A percentile compares a stretch with the other conserved stretches of the same genome.
phyloP scores from a whole-genome alignment of 2,113 vertebrate genomes.

The Campylomormyrus tamandua region DNA sequence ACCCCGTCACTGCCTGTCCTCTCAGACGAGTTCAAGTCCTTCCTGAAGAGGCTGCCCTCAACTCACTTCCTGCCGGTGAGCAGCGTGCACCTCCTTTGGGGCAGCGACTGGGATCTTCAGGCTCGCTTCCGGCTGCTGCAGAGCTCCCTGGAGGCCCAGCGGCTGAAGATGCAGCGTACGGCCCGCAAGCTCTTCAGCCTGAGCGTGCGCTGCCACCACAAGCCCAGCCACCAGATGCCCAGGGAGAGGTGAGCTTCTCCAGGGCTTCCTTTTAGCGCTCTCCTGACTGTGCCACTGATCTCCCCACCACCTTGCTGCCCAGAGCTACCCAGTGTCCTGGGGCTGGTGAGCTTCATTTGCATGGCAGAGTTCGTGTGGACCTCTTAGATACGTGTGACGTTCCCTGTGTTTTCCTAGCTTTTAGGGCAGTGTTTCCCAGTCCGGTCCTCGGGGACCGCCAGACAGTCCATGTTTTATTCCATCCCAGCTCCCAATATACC shows the following conservation, averaged over 20 bases:
- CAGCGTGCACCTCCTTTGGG: constrained; percentile 97
- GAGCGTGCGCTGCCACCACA: constrained; percentile 93
- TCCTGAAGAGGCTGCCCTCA: constrained; percentile 91
- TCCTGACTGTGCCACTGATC: not conserved
- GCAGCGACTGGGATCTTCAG: constrained; percentile 97
- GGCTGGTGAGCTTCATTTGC: not conserved
- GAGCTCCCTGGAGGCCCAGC: constrained; percentile 81
- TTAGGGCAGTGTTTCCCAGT: not conserved
- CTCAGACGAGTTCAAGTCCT: constrained; percentile 95
- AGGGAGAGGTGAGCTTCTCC: constrained; percentile 77
- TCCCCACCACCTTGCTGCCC: not conserved
- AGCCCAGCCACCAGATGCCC: constrained; percentile 97
- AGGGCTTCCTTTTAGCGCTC: not conserved
- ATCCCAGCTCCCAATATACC: not conserved
- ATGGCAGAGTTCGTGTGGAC: not conserved
- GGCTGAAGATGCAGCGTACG: constrained; percentile 89
- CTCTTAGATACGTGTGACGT: not conserved
- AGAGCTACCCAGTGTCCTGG: not conserved
- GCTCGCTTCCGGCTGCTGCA: constrained; percentile 91
- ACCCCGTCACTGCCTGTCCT: not conserved
- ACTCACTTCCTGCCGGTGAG: constrained; percentile 95
- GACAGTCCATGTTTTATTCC: not conserved
- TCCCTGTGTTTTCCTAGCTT: not conserved
- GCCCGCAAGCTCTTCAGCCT: constrained; percentile 95
- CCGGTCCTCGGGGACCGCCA: not conserved